A percentile compares a stretch with the other conserved stretches of the same genome.
phyloP scores from a whole-genome alignment of 2,888 invertebrate species.

The Drosophila pseudotalamancana region DNA sequence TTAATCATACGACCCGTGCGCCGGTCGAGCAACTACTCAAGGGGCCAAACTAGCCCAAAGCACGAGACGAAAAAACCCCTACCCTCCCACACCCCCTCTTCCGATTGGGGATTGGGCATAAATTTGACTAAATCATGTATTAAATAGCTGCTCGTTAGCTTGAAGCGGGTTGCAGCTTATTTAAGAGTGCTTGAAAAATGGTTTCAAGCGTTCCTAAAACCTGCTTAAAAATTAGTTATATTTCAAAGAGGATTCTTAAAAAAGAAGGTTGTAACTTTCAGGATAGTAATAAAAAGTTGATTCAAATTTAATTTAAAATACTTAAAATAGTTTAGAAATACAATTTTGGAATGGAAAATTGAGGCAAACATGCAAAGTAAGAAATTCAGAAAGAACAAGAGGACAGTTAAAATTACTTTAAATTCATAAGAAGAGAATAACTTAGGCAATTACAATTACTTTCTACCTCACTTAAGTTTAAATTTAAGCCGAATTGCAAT shows the following conservation, averaged over 20 bases:
- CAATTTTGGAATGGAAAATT: too few species aligned
- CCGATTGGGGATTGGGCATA: constrained; percentile 1
- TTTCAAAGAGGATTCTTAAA: neutral
- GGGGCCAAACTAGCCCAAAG: constrained; percentile 3
- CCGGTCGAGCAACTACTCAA: constrained; percentile 13
- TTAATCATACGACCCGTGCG: constrained; percentile 50
- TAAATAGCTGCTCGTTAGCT: neutral
- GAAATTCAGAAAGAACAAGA: too few species aligned
- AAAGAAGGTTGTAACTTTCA: too few species aligned
- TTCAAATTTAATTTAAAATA: too few species aligned
- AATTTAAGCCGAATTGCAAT: constrained; percentile 1
- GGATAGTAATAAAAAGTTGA: too few species aligned
- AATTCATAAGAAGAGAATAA: too few species aligned
- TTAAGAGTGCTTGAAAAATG: neutral
- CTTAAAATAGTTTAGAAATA: too few species aligned
- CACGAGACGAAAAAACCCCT: neutral
- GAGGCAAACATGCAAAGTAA: too few species aligned
- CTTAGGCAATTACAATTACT: too few species aligned
- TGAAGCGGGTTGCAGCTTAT: neutral
- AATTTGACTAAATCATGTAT: constrained; percentile 4
- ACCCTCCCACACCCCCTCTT: neutral
- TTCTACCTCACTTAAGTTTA: neutral
- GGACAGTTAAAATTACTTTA: too few species aligned
- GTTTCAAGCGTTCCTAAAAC: neutral
- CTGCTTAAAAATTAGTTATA: neutral